Evolutionary conservation across 2,797 vertebrate genomes (phyloP).

Genomic region (Macroramphosus scolopax): DNA sequence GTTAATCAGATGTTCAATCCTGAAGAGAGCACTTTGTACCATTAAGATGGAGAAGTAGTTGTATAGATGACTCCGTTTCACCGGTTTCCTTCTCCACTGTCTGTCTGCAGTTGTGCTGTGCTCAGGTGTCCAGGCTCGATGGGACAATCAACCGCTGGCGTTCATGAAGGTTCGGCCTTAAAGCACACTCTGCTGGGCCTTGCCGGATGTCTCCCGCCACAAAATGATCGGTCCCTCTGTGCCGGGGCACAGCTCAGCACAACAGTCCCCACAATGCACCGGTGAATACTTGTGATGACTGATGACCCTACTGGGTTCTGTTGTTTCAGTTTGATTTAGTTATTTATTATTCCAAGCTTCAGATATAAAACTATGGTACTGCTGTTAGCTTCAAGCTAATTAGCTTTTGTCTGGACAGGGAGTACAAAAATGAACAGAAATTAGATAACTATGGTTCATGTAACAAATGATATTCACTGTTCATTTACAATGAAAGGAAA

Average conservation of each 20-base stretch:
- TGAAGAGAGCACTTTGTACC: no score
- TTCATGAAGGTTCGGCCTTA: constrained; percentile 76
- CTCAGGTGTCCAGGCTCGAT: constrained; percentile 40
- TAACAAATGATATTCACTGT: neutral
- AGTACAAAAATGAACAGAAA: neutral
- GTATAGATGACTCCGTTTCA: no score
- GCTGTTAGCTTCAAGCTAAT: constrained; percentile 12
- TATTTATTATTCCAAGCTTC: constrained; percentile 12
- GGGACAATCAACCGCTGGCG: constrained; percentile 54
- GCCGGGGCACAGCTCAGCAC: constrained; percentile 33
- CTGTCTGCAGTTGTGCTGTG: constrained; percentile 11
- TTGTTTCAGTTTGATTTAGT: neutral
- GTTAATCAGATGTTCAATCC: no score
- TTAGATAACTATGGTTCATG: neutral
- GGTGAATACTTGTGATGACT: neutral
- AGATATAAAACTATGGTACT: neutral
- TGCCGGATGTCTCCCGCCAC: constrained; percentile 67
- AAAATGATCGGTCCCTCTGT: constrained; percentile 46
- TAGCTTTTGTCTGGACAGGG: constrained; percentile 1
- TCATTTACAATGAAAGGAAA: neutral
- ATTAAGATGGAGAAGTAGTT: no score
- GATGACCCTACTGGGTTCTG: neutral
- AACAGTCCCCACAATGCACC: constrained; percentile 34
- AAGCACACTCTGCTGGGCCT: constrained; percentile 76
- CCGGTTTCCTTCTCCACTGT: neutral